Base-by-base conservation (phyloP, 2,888 invertebrate genomes). In the Amblyteles armatorius region DNA sequence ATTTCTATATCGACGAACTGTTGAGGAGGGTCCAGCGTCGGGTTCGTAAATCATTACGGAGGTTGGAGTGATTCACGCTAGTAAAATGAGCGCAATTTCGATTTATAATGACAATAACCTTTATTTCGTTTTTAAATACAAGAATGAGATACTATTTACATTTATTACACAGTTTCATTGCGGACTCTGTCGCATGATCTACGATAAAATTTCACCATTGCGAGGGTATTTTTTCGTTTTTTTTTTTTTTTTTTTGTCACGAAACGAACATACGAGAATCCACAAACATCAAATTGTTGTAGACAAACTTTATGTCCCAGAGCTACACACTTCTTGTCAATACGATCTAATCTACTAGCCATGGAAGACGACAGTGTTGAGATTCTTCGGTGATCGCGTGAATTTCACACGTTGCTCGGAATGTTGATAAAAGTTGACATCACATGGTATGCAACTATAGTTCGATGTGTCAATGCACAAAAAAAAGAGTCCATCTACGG, bases 101-200 rank as follows among this genome's bases (percentile, higher is more conserved):
- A 67, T 48, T 60, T 55, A 71, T 77, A 87, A 87, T 86, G 81
- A 85, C 84, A 84, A 86, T 87, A 82, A 88, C 79, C 79, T 88
- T 87, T 88, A 88, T 85, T 85, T 76, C 71, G 52, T 68, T 72
- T 85, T 85, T 82, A 44, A 88, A 22, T 57, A 57, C 87, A 88
- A 87, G 87, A 88, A 83, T 83, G 83, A 80, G 79, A 85, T 82
- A 79, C 86, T 88, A 88, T 88, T 86, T 88, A 88, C 87, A 88
- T 80, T 88, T 84, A 78, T 85, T 86, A 83, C 74, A 87, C 80
- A 74, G 74, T 63, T 79, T 78, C 50, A 73, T 80, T 52, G 71
- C 76, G 57, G 48, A 85, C 60, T 69, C 65, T 57, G 57, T 60
- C 69, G 65, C 78, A 57, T 26, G 76, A 44, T 74, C 55, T 83